These are phyloP conservation scores for Melanotaenia parkinsoni DNA, from an alignment of 2,797 vertebrate species.

Conservation along the genomic window DNA sequence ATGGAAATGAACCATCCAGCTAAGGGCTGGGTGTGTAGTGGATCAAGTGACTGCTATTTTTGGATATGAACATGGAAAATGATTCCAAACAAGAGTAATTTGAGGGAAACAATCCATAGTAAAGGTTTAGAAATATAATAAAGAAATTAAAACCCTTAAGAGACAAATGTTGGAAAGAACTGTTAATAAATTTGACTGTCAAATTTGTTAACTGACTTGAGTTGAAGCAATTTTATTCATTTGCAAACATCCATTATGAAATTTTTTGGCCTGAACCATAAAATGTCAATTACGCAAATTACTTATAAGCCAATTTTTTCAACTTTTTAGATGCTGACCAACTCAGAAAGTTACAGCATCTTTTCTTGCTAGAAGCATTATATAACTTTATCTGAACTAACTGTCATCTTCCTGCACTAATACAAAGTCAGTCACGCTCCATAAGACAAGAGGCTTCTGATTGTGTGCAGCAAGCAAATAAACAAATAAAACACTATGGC, in stretches of 20 bases:
- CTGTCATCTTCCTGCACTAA: conserved; percentile 19
- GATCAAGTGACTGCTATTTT: conserved; percentile 71
- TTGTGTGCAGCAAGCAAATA: conserved; percentile 54
- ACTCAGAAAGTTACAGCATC: conserved; percentile 12
- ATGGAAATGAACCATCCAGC: conserved; percentile 61
- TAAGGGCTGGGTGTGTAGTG: conserved; percentile 32
- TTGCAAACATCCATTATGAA: not conserved
- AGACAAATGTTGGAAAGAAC: not conserved
- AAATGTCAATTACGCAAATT: not conserved
- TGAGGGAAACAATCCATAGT: conserved; percentile 37
- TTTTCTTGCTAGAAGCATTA: conserved; percentile 22
- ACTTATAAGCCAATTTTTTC: not conserved
- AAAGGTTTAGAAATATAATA: conserved; percentile 2
- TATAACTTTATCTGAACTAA: conserved; percentile 21
- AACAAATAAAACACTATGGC: conserved; percentile 24
- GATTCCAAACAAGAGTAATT: conserved; percentile 56
- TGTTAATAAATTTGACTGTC: not conserved
- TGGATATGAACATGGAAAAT: conserved; percentile 62
- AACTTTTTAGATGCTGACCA: not conserved
- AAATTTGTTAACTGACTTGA: not conserved
- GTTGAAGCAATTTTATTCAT: not conserved
- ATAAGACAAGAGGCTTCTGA: conserved; percentile 32
- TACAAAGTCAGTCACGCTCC: conserved; percentile 24
- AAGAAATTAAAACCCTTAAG: conserved; percentile 1
- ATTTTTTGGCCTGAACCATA: not conserved